These are phyloP conservation scores for Archilochus colubris DNA, from an alignment of 2,113 vertebrate species.

Conservation along the genomic window DNA sequence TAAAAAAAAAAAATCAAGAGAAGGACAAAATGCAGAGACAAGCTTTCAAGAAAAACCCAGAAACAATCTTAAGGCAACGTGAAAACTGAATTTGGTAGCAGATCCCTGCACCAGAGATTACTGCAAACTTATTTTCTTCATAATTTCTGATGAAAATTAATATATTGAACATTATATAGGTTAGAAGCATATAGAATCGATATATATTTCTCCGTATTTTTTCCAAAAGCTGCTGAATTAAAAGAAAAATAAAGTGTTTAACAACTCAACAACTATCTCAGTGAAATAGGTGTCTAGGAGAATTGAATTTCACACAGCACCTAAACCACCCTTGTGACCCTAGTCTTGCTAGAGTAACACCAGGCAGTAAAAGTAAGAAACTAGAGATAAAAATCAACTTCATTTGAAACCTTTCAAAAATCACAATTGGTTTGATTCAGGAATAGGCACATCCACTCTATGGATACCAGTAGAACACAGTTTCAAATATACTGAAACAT, in stretches of 20 bases:
- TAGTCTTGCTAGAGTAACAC: background rate
- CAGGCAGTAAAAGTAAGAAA: background rate
- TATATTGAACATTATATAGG: background rate
- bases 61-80: background rate
- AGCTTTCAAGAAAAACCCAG: background rate
- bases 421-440: background rate
- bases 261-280: background rate
- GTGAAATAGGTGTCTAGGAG: background rate
- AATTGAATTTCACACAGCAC: background rate
- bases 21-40: background rate
- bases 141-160: background rate
- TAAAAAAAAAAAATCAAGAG: background rate
- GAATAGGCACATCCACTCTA: background rate
- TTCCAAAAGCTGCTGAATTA: background rate
- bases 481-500: background rate
- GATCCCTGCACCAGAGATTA: background rate
- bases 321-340: background rate
- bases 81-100: background rate
- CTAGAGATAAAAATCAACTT: background rate
- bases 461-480: background rate
- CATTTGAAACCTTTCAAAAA: background rate
- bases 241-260: background rate
- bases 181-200: background rate
- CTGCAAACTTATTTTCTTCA: background rate
- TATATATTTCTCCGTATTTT: background rate